Evolutionary conservation across 37 sponge, comb jelly and placozoan genomes (phyloP), one percentile per base, ranked within the genome.

Genomic region (Geodia barretti): DNA sequence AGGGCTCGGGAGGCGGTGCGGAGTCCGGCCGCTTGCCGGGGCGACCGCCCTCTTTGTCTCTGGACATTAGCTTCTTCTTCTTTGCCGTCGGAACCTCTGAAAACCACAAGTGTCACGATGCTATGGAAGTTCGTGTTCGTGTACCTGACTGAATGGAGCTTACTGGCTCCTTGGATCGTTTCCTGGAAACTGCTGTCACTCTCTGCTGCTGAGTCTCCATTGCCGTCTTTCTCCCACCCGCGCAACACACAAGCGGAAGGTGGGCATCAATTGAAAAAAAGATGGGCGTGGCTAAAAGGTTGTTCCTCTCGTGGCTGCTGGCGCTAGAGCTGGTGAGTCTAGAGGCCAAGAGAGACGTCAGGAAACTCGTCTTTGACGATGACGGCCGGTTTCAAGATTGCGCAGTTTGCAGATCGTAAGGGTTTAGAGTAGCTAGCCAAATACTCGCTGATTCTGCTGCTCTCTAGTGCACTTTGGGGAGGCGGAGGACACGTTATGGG

Each of bases 391-490:
- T 87, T 80, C 76, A 78, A 75, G 54, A 74, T 87, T 26, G 80
- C 81, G 5, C 69, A 68, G 70, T 87, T 87, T 37, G 81, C 87
- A 33, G 87, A 74, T 47, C 31, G 67, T 62, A 9, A 64, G 68
- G 47, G 1, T 20, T 4, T 41, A 54, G 1, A 1, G 1, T 62
- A 34, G 5, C 42, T 59, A 3, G 5, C 26, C 3, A 32, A 28
- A 31, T 61, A 36, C 1, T 21, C 14, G 1, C 5, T 62, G 1
- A 23, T 8, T 24, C 9, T 37, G 3, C 47, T 7, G 11, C 20
- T n/a, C 28, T 40, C 4, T 65, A 83, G 84, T 87, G 41, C 87
- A 87, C 47, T 87, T 68, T 79, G 87, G 87, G 29, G 87, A 87
- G 65, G 87, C 74, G 33, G 87, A 87, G 71, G 74, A 80, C 59